Evolutionary conservation across 2,113 vertebrate genomes (phyloP).

Genomic region (Pelecanus crispus): DNA sequence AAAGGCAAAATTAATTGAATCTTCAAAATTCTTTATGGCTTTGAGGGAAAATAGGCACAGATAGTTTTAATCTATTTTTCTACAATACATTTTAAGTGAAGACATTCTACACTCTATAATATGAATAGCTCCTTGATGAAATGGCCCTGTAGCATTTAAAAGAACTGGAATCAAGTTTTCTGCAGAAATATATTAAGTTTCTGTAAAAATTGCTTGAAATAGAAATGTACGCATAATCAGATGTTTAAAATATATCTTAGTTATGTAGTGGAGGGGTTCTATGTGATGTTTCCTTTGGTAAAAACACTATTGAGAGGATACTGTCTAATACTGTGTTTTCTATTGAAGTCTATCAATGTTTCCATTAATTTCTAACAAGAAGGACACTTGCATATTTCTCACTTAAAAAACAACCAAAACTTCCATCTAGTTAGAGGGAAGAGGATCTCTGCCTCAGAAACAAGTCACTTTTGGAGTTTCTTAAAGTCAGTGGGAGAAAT

Average conservation of each 20-base stretch:
- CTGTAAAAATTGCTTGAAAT: not conserved
- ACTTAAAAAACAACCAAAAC: not conserved
- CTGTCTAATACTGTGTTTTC: not conserved
- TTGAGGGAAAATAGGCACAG: not conserved
- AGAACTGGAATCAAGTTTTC: not conserved
- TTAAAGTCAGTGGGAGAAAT: not conserved
- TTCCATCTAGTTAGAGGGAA: not conserved
- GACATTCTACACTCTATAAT: not conserved
- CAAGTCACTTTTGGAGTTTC: not conserved
- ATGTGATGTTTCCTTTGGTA: not conserved
- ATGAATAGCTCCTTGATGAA: not conserved
- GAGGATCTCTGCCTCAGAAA: not conserved
- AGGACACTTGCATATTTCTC: not conserved
- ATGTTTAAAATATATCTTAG: not conserved
- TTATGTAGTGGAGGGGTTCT: not conserved
- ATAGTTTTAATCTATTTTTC: not conserved
- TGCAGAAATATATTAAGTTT: not conserved
- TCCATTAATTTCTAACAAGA: not conserved
- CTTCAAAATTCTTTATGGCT: not conserved
- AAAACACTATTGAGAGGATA: not conserved
- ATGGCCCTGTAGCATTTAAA: not conserved
- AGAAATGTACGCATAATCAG: not conserved
- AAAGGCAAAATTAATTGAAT: not conserved
- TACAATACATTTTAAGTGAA: not conserved
- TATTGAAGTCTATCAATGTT: not conserved